Base-by-base conservation (phyloP, 2,888 invertebrate species). In the Hydroisotoma schaefferi region DNA sequence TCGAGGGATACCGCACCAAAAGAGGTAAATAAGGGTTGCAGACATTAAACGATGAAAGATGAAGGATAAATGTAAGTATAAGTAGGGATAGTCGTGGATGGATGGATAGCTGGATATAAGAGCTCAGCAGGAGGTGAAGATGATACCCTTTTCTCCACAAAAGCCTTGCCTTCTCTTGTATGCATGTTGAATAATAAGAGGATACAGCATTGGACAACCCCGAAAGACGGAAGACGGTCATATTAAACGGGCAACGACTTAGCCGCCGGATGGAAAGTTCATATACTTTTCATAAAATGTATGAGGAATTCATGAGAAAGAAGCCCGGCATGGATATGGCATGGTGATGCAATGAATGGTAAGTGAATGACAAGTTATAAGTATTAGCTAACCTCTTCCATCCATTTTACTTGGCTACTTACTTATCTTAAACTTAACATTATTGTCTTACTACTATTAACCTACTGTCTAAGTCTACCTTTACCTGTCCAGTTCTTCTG, bases 281-380 rank as follows among this genome's bases (percentile, higher is more conserved):
- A 53, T 53, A 40, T 53, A 40, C 40, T 40, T 53, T 53, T 53
- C 53, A 53, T 53, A 53, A 53, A 38, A 15, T 26, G 22, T 43
- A 53, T 53, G 25, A 40, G 26, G 43, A 40, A 53, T 53, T 23
- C 53, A 53, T 53, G 53, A 52, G 37, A 18, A 15, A 33, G 33
- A 33, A 33, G n/a, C n/a, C n/a, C n/a, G n/a, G n/a, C n/a, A n/a
- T n/a, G n/a, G n/a, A n/a, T n/a, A n/a, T n/a, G n/a, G n/a, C n/a
- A n/a, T n/a, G n/a, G n/a, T n/a, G n/a, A n/a, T n/a, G n/a, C n/a
- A n/a, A n/a, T n/a, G n/a, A n/a, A n/a, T n/a, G n/a, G n/a, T n/a
- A n/a, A n/a, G n/a, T n/a, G n/a, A n/a, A n/a, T n/a, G n/a, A n/a
- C n/a, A n/a, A n/a, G n/a, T n/a, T n/a, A n/a, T n/a, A n/a, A n/a